Evolutionary conservation across 2,113 vertebrate species (phyloP).

Genomic region (Cricetomys ansorgei): DNA sequence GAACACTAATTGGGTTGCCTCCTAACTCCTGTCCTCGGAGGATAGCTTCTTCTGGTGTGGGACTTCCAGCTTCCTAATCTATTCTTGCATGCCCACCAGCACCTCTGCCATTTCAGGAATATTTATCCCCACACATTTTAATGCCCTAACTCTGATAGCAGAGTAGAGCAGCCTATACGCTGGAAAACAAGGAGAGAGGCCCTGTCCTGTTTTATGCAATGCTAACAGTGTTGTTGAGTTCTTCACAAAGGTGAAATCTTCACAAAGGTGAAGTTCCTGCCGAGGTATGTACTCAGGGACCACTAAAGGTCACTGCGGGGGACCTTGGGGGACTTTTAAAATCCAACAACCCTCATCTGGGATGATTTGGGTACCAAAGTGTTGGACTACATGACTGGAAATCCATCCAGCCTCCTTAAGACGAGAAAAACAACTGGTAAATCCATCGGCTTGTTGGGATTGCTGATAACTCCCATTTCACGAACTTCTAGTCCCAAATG

Average conservation of each 20-base stretch:
- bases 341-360: conserved; percentile 22
- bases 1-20: conserved; percentile 65
- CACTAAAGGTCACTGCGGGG: background rate
- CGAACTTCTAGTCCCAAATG: background rate
- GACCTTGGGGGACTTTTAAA: conserved; percentile 1
- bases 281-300: background rate
- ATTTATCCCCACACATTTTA: background rate
- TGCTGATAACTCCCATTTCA: background rate
- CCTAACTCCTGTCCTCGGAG: conserved; percentile 51
- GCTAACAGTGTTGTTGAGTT: background rate
- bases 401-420: background rate
- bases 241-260: background rate
- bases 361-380: conserved; percentile 35
- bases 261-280: too few species aligned
- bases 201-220: background rate
- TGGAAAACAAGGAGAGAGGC: background rate
- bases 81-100: conserved; percentile 41
- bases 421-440: conserved; percentile 42
- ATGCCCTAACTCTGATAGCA: conserved; percentile 10
- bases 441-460: conserved; percentile 17
- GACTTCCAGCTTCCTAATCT: conserved; percentile 54
- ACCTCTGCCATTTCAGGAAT: background rate
- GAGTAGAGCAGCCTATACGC: background rate
- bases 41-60: conserved; percentile 28
- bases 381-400: conserved; percentile 38